Evolutionary conservation across 2,113 vertebrate genomes (phyloP), one percentile per base, ranked within the genome.

Genomic region (Bufo bufo): DNA sequence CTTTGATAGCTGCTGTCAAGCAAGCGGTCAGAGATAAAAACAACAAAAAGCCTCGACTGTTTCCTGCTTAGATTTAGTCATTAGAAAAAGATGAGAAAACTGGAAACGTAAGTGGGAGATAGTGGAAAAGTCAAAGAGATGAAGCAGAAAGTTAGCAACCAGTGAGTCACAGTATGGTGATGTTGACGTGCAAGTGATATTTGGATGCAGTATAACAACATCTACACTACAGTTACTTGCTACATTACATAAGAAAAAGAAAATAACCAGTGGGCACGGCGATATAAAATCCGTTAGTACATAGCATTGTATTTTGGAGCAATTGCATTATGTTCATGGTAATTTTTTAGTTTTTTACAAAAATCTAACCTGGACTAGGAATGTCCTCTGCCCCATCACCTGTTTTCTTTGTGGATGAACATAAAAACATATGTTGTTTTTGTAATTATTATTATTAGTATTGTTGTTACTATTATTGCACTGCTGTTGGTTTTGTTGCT

Each of bases 1-100:
- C 59, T 52, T 79, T 79, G 20, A 69, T 79, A 45, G 75, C 33
- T 79, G n/a, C 74, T 86, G 75, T 79, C 75, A 86, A 80, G 77
- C 14, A 54, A 78, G 74, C 7, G 54, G n/a, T 9, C 3, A 66
- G 49, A 79, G 13, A 78, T 19, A 52, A 77, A 77, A 77, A 61
- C 50, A 85, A 77, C 23, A 77, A 77, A 77, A 77, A 77, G 54
- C 33, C 19, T 50, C 58, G 74, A 23, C 59, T 63, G 19, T 56
- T 47, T 23, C 17, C 56, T 63, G 49, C 19, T 45, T 52, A 19
- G 59, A 86, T 56, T 63, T 49, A 86, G 58, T 13, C 74, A 66
- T 86, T 86, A 86, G 9, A 77, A 59, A 17, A 58, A 33, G 50
- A 63, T 14, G 23, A 85, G n/a, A 63, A 50, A 63, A 45, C 13